These are phyloP conservation scores for Chironomus riparius DNA, from an alignment of 2,888 invertebrate species.

Conservation along the genomic window DNA sequence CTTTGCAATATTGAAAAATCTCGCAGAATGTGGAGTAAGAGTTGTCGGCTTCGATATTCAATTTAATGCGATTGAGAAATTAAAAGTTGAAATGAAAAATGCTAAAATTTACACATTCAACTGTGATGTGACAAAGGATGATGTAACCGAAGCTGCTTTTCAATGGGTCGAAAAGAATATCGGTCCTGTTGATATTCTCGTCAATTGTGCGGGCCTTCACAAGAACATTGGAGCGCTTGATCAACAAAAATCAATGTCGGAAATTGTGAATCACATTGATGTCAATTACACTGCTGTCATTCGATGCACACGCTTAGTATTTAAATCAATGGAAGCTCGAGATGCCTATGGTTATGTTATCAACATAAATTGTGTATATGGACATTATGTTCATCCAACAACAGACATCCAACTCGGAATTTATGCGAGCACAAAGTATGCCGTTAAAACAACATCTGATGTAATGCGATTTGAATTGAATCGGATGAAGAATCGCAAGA, in stretches of 20 bases:
- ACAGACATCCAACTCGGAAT: background rate
- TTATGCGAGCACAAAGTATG: background rate
- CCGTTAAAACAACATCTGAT: background rate
- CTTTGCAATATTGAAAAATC: background rate
- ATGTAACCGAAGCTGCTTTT: background rate
- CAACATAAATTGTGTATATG: slow-evolving; percentile 3
- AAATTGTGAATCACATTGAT: background rate
- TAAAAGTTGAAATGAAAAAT: background rate
- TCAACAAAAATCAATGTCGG: background rate
- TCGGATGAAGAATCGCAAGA: background rate
- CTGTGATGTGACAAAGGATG: slow-evolving; percentile 10
- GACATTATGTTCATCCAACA: background rate
- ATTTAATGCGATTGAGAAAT: slow-evolving; percentile 1
- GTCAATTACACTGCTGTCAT: slow-evolving; percentile 2
- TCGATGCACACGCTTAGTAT: slow-evolving; percentile 1
- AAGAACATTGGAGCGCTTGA: background rate
- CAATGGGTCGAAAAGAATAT: slow-evolving; percentile 5
- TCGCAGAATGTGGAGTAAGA: background rate
- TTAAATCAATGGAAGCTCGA: slow-evolving; percentile 8
- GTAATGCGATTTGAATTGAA: slow-evolving; percentile 3
- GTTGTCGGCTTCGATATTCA: slow-evolving; percentile 6
- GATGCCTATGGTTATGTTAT: slow-evolving; percentile 5
- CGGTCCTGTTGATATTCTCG: slow-evolving; percentile 5
- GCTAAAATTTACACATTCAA: background rate
- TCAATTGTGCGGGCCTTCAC: slow-evolving; percentile 3